phyloP scores from a whole-genome alignment of 2,888 invertebrate species.

The Orthonevra nobilis region DNA sequence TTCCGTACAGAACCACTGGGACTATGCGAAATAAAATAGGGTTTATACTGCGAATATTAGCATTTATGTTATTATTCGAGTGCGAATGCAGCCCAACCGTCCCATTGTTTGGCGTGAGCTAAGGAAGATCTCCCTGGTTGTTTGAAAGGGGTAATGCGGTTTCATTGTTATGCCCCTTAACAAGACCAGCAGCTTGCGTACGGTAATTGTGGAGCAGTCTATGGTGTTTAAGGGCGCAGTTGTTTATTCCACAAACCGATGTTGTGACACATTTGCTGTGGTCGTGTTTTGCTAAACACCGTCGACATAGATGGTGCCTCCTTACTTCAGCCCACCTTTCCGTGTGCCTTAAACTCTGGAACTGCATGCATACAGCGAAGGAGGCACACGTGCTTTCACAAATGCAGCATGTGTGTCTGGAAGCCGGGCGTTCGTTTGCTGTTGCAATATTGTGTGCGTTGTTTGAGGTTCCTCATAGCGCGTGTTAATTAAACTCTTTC shows the following conservation, averaged over 20 bases:
- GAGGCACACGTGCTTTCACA: background rate
- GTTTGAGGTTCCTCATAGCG: background rate
- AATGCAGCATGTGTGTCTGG: background rate
- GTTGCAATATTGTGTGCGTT: background rate
- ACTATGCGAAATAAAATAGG: background rate
- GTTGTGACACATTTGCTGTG: background rate
- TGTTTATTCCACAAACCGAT: background rate
- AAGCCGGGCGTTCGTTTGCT: too few relatives aligned
- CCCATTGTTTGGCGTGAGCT: too few relatives aligned
- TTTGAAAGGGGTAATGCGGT: too few relatives aligned
- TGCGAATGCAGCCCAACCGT: too few relatives aligned
- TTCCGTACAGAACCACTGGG: too few relatives aligned
- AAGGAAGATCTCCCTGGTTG: too few relatives aligned
- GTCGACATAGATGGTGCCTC: background rate
- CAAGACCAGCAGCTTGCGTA: too few relatives aligned
- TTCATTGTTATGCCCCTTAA: too few relatives aligned
- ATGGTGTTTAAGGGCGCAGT: background rate
- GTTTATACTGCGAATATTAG: too few relatives aligned
- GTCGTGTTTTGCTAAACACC: background rate
- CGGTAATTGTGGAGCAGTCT: background rate
- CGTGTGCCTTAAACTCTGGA: background rate
- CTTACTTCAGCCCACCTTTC: background rate
- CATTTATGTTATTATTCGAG: too few relatives aligned
- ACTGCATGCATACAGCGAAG: background rate
- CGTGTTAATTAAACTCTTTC: background rate